Conservation (phyloP, 2,888 invertebrate species). For the Orthosia cruda region DNA sequence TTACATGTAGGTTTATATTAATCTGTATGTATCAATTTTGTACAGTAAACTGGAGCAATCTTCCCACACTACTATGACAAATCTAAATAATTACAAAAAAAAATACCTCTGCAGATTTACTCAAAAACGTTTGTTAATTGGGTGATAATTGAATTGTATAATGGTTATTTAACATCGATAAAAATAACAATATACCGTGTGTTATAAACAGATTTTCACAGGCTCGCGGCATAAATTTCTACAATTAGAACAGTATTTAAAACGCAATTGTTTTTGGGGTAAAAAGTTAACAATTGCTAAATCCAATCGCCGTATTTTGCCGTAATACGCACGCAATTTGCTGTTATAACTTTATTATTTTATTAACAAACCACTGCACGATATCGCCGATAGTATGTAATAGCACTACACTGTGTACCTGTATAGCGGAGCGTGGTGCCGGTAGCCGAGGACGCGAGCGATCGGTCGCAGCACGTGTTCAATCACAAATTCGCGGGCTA, state of each 20-base stretch:
- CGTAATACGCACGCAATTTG: constrained; percentile 12
- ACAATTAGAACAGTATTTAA: not conserved
- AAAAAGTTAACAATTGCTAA: constrained; percentile 16
- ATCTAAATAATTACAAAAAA: constrained; percentile 1
- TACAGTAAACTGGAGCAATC: no score
- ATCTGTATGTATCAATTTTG: no score
- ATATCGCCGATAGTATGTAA: constrained; percentile 28
- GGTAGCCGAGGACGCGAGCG: constrained; percentile 51
- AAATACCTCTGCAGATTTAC: not conserved
- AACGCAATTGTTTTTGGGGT: constrained; percentile 11
- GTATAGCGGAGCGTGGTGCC: constrained; percentile 40
- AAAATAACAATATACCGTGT: not conserved
- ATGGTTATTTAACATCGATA: not conserved
- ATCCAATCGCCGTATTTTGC: constrained; percentile 15
- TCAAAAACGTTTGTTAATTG: constrained; percentile 1
- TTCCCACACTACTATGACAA: not conserved
- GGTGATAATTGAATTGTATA: not conserved
- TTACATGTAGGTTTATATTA: not conserved
- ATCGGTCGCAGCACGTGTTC: constrained; percentile 68
- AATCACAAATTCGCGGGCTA: constrained; percentile 73
- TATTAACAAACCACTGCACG: constrained; percentile 62
- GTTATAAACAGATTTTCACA: not conserved
- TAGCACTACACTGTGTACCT: constrained; percentile 66
- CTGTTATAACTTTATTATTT: constrained; percentile 33
- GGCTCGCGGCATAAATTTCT: not conserved